Evolutionary conservation across 2,797 vertebrate species (phyloP).

Genomic region (Philypnodon macrostomus): DNA sequence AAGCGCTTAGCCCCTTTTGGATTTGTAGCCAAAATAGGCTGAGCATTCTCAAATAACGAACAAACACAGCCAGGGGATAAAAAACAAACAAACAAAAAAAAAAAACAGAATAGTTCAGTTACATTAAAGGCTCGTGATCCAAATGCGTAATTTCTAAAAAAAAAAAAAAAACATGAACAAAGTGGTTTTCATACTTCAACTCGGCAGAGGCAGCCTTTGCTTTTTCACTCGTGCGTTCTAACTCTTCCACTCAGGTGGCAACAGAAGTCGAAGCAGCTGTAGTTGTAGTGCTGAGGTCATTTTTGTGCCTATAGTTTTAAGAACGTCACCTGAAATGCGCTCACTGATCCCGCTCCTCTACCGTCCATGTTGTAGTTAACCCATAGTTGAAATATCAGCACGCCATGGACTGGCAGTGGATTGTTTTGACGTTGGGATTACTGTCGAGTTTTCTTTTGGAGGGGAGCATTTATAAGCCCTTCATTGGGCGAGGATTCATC

Average conservation of each 20-base stretch:
- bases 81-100: no score
- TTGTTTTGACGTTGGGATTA: slow-evolving; percentile 3
- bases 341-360: not conserved
- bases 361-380: not conserved
- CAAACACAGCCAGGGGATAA: no score
- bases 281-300: slow-evolving; percentile 12
- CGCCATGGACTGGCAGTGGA: slow-evolving; percentile 11
- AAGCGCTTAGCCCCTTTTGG: slow-evolving; percentile 8
- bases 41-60: not conserved
- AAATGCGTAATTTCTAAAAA: no score
- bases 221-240: slow-evolving; percentile 17
- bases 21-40: not conserved
- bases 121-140: no score
- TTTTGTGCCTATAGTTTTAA: not conserved
- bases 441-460: slow-evolving; percentile 1
- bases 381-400: not conserved
- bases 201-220: slow-evolving; percentile 21
- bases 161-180: no score
- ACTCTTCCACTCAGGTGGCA: slow-evolving; percentile 9
- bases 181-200: slow-evolving; percentile 9
- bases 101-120: no score
- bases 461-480: slow-evolving; percentile 2
- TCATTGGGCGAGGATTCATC: no score
- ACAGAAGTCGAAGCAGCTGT: not conserved
- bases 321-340: not conserved